Evolutionary conservation across 2,113 vertebrate species (phyloP), one percentile per base, ranked within the genome.

Genomic region (Pachypanchax playfairii): DNA sequence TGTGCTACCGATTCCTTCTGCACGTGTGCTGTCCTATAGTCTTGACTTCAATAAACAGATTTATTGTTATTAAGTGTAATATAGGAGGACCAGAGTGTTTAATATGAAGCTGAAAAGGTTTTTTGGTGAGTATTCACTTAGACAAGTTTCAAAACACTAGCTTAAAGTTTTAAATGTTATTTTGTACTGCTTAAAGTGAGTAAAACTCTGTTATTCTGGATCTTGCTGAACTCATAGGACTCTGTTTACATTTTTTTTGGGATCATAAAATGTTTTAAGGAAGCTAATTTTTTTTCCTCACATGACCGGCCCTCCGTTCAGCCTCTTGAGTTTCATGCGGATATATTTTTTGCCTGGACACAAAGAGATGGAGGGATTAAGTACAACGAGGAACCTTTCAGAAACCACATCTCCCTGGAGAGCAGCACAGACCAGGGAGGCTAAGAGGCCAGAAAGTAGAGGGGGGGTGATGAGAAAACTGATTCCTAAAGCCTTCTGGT

Each of bases 361-460:
- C 73, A 87, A 77, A 88, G 86, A 87, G 86, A 89, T 88, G 85
- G 87, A 87, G 75, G 80, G 83, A 87, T 87, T 87, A 83, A 79
- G 74, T 89, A 85, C 82, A 86, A 62, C 36, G 75, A 89, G 86
- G 90, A 91, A 86, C 87, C 92, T 93, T 92, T 93, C 80, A 91
- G 78, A 90, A 91, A 90, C 92, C 92, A 82, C 90, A 91, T 41
- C 55, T 72, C 89, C 87, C 77, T 17, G 8, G 84, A 70, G 86
- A 75, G 65, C 42, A 0, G 65, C 65, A 17, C 8, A 17, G 69
- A 73, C 38, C 62, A 49, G 44, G 38, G 55, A 65, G 60, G 71
- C 60, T 61, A 61, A 69, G 60, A 67, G 65, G 20, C 44, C 51
- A 46, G 43, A 67, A 26, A 36, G 67, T 41, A 55, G 44, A 10